Conservation (phyloP, 2,113 vertebrate genomes). For the Hemicordylus capensis region DNA sequence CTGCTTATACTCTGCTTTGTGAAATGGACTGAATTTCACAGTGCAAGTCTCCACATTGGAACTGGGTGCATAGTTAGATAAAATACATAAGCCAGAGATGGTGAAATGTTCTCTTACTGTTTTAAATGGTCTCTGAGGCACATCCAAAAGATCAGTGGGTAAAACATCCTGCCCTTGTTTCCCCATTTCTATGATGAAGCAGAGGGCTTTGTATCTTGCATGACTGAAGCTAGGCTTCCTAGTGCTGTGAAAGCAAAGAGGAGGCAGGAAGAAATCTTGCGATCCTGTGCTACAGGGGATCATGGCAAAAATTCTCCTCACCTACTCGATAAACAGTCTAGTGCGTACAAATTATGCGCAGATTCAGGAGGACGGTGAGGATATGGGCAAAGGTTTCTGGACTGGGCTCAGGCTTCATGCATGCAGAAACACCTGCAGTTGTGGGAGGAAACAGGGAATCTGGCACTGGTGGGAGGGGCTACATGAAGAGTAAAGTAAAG, state of each 20-base stretch:
- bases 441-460: background rate
- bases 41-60: background rate
- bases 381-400: background rate
- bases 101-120: background rate
- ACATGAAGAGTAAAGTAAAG: no score
- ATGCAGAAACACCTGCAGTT: background rate
- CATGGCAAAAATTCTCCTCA: background rate
- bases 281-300: background rate
- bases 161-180: background rate
- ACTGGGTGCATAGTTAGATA: background rate
- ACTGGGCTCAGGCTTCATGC: background rate
- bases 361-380: background rate
- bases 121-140: background rate
- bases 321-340: background rate
- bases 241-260: background rate
- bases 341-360: background rate
- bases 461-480: background rate
- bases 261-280: background rate
- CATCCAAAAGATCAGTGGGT: background rate
- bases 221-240: background rate
- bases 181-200: background rate
- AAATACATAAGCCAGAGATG: background rate
- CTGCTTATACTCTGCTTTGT: background rate
- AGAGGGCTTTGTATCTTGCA: background rate
- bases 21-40: background rate